phyloP scores from a whole-genome alignment of 2,113 vertebrate genomes.

The Chloropsis hardwickii region DNA sequence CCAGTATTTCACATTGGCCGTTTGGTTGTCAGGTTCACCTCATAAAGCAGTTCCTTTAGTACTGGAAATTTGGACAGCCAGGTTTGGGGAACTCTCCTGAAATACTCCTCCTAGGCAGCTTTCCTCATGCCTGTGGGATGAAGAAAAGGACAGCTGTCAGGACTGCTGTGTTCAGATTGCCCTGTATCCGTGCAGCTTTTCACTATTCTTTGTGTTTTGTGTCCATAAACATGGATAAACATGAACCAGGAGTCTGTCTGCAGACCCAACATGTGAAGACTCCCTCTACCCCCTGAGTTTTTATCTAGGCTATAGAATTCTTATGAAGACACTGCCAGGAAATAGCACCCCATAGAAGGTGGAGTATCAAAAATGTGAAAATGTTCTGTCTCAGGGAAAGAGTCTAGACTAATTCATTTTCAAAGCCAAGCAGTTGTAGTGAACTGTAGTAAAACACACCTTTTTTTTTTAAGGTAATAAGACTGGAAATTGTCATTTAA shows the following conservation, averaged over 20 bases:
- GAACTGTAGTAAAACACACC: background rate
- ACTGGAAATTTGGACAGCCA: background rate
- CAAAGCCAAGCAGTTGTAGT: background rate
- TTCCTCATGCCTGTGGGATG: slow-evolving; percentile 24
- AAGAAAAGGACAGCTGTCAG: background rate
- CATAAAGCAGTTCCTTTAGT: background rate
- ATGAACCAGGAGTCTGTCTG: background rate
- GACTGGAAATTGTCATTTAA: background rate
- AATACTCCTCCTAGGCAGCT: background rate
- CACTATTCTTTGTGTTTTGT: background rate
- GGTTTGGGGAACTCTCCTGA: background rate
- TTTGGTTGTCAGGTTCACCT: background rate
- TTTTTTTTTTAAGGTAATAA: background rate
- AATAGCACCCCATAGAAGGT: background rate
- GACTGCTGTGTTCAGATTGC: background rate
- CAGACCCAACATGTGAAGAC: background rate
- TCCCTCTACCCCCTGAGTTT: background rate
- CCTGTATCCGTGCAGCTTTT: background rate
- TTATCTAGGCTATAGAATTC: background rate
- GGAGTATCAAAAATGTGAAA: background rate
- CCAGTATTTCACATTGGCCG: background rate
- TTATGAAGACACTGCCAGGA: background rate
- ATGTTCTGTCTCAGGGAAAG: background rate
- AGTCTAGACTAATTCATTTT: background rate
- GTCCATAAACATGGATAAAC: background rate